Evolutionary conservation across 2,113 vertebrate species (phyloP).

Genomic region (Plecotus auritus): DNA sequence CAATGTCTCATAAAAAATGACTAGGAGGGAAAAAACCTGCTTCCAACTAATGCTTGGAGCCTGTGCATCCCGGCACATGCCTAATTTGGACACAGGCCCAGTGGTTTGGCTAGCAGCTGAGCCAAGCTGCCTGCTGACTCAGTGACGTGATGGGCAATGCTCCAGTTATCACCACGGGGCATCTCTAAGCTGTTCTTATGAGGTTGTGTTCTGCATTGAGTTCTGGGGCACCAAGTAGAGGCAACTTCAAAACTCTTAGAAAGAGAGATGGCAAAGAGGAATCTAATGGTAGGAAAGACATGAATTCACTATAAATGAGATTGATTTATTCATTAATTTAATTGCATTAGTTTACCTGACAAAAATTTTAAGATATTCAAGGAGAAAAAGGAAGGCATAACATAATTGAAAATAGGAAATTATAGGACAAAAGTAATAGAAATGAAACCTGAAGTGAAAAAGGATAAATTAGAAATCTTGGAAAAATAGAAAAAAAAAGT

Average conservation of each 20-base stretch:
- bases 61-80: background rate
- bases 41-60: background rate
- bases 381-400: background rate
- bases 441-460: constrained; percentile 23
- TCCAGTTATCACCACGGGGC: background rate
- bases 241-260: background rate
- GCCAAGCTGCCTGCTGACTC: background rate
- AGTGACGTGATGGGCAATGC: background rate
- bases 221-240: background rate
- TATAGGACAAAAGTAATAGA: background rate
- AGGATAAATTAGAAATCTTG: background rate
- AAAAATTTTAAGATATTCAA: background rate
- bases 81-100: background rate
- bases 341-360: background rate
- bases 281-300: constrained; percentile 2
- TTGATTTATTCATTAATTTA: background rate
- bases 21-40: background rate
- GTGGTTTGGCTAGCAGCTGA: background rate
- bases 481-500: background rate
- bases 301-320: background rate
- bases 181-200: background rate
- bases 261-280: background rate
- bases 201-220: background rate
- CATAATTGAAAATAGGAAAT: constrained; percentile 7
- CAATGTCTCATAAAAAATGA: background rate